Conservation (phyloP, 1,140 invertebrate genomes). For the Brachionus paranguensis region DNA sequence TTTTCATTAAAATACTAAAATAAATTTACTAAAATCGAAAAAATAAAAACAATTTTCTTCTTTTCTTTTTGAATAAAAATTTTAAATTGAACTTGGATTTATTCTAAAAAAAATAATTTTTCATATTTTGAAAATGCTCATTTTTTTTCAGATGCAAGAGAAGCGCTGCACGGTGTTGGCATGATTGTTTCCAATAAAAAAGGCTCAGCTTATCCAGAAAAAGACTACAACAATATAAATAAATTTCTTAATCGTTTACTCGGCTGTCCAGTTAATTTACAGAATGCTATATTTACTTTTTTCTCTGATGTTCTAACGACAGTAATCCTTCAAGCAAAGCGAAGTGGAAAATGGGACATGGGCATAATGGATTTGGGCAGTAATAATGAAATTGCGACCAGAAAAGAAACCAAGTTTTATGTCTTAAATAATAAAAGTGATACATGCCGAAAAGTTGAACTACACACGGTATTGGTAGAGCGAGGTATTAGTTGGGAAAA, state of each 20-base stretch:
- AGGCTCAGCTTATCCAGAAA: slow-evolving; percentile 8
- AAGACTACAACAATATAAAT: slow-evolving; percentile 38
- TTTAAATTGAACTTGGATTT: too few species aligned
- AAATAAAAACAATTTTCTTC: too few species aligned
- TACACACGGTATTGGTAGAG: slow-evolving; percentile 40
- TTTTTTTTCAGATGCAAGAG: neutral
- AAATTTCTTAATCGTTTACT: slow-evolving; percentile 96
- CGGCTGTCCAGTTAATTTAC: slow-evolving; percentile 89
- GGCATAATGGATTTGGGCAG: slow-evolving; percentile 61
- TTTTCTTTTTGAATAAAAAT: too few species aligned
- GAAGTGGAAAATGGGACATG: slow-evolving; percentile 58
- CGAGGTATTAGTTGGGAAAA: slow-evolving; percentile 41
- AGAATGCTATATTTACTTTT: slow-evolving; percentile 93
- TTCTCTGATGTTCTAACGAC: slow-evolving; percentile 83
- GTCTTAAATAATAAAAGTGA: slow-evolving; percentile 8
- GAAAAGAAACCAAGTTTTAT: slow-evolving; percentile 40
- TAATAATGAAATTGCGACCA: slow-evolving; percentile 35
- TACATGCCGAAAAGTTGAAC: neutral
- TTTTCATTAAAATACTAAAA: too few species aligned
- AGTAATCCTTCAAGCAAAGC: slow-evolving; percentile 56
- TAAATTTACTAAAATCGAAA: too few species aligned
- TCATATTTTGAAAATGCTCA: too few species aligned
- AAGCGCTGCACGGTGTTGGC: slow-evolving; percentile 29
- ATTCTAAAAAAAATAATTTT: too few species aligned
- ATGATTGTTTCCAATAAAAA: slow-evolving; percentile 10